Percentiles rank a stretch among this genome's conserved stretches.
These are phyloP conservation scores for Orthosia incerta DNA, from an alignment of 2,888 invertebrate species.

Conservation along the genomic window DNA sequence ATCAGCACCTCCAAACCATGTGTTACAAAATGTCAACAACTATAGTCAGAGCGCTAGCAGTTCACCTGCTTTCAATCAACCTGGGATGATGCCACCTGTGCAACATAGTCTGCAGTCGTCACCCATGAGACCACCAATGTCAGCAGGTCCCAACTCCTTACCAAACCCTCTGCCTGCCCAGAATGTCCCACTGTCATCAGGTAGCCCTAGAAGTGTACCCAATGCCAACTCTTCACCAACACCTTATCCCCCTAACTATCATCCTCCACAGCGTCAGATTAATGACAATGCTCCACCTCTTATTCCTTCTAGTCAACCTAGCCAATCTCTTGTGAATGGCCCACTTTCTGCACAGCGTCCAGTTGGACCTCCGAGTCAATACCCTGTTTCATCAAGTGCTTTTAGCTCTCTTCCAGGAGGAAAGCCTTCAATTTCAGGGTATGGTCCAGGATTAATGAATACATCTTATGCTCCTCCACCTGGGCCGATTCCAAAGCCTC, in stretches of 20 bases:
- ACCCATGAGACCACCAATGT: slow-evolving; percentile 73
- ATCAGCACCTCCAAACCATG: slow-evolving; percentile 71
- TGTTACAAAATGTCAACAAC: slow-evolving; percentile 78
- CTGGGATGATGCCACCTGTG: slow-evolving; percentile 77
- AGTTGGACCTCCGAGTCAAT: slow-evolving; percentile 53
- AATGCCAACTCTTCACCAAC: slow-evolving; percentile 76
- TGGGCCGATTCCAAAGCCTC: slow-evolving; percentile 65
- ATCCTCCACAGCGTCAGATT: slow-evolving; percentile 79
- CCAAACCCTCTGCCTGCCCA: slow-evolving; percentile 70
- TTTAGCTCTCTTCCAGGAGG: slow-evolving; percentile 68
- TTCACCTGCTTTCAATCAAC: slow-evolving; percentile 87
- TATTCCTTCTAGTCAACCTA: slow-evolving; percentile 85
- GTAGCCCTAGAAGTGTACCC: slow-evolving; percentile 72
- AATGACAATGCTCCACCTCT: slow-evolving; percentile 88
- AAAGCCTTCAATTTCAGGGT: slow-evolving; percentile 68
- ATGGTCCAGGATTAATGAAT: slow-evolving; percentile 68
- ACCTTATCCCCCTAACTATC: slow-evolving; percentile 76
- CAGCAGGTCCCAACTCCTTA: slow-evolving; percentile 59
- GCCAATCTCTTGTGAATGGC: slow-evolving; percentile 83
- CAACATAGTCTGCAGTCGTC: slow-evolving; percentile 78
- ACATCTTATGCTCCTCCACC: slow-evolving; percentile 67
- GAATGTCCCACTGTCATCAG: slow-evolving; percentile 72
- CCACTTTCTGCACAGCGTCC: slow-evolving; percentile 70
- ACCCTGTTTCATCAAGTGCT: slow-evolving; percentile 71
- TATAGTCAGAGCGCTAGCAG: slow-evolving; percentile 84